phyloP scores from a whole-genome alignment of 2,113 vertebrate genomes.

The Pseudolaguvia tuberculata region DNA sequence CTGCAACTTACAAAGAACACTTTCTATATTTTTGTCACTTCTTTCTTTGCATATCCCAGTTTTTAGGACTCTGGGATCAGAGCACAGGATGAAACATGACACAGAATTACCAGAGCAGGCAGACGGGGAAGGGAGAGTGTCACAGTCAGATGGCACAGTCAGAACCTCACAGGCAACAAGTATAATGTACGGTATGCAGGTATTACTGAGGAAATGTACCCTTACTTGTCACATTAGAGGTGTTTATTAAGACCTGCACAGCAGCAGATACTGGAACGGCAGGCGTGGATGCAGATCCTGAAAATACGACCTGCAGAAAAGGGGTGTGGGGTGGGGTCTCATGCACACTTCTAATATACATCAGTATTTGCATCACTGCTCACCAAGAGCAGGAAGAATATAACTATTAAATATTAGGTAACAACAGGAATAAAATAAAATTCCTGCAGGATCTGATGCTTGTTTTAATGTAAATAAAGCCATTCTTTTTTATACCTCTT shows the following conservation, averaged over 20 bases:
- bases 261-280: rapidly evolving
- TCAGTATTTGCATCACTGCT: not conserved
- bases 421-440: not conserved
- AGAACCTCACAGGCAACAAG: not conserved
- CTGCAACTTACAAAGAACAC: not conserved
- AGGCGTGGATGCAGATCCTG: too few species aligned
- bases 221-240: not conserved
- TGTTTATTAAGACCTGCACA: not conserved
- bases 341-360: not conserved
- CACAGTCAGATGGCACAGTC: slow-evolving; percentile 12
- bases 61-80: too few species aligned
- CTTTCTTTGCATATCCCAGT: too few species aligned
- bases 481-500: not conserved
- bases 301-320: too few species aligned
- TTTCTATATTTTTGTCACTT: too few species aligned
- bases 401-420: too few species aligned
- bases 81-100: too few species aligned
- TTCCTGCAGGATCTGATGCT: not conserved
- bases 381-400: not conserved
- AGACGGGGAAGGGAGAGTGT: too few species aligned
- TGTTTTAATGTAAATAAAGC: not conserved
- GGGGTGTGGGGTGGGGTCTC: not conserved
- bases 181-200: not conserved
- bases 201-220: not conserved
- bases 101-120: not conserved